Percentiles rank a stretch among this genome's conserved stretches.
phyloP scores from a whole-genome alignment of 2,113 vertebrate species.

The Forbesichthys papilliferus region DNA sequence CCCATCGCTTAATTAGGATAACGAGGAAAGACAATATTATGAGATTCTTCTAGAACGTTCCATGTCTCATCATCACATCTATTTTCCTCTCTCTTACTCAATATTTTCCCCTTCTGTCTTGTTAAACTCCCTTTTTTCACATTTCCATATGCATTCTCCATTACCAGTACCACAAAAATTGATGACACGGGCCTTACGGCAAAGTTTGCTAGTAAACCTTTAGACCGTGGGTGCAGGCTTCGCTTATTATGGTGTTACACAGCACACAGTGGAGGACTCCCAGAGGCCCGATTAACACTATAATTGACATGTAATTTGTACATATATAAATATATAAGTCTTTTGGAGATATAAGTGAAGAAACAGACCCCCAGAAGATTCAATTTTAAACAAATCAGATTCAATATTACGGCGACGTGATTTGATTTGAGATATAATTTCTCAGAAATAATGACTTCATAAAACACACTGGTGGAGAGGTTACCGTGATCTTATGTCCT shows the following conservation, averaged over 20 bases:
- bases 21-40: too few relatives aligned
- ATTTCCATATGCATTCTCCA: too few relatives aligned
- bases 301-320: slow-evolving; percentile 26
- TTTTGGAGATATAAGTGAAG: slow-evolving; percentile 59
- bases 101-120: too few relatives aligned
- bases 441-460: slow-evolving; percentile 52
- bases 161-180: too few relatives aligned
- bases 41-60: too few relatives aligned
- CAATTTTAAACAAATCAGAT: slow-evolving; percentile 64
- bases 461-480: slow-evolving; percentile 57
- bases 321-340: slow-evolving; percentile 51
- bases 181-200: too few relatives aligned
- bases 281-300: slow-evolving; percentile 49
- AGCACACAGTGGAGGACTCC: slow-evolving; percentile 43
- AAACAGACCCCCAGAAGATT: slow-evolving; percentile 65
- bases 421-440: slow-evolving; percentile 57
- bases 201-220: slow-evolving; percentile 16
- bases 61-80: too few relatives aligned
- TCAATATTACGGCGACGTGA: slow-evolving; percentile 47
- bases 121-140: too few relatives aligned
- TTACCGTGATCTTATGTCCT: slow-evolving; percentile 44
- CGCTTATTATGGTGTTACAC: slow-evolving; percentile 36
- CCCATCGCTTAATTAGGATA: too few relatives aligned
- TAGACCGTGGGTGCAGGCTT: background rate
- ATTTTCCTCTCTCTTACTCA: too few relatives aligned